Evolutionary conservation across 2,113 vertebrate genomes (phyloP).

Genomic region (Pelusios castaneus): DNA sequence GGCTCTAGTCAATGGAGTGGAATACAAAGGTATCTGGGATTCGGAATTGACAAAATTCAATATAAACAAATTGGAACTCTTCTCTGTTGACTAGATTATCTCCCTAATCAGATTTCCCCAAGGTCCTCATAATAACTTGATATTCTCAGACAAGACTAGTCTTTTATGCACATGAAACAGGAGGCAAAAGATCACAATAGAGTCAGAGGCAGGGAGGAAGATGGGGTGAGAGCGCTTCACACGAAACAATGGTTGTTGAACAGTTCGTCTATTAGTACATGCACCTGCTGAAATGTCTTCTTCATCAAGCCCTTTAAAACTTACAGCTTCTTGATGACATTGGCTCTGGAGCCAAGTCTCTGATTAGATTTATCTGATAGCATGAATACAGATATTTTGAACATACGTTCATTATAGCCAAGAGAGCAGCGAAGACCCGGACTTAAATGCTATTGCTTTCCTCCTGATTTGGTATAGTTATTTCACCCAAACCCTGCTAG

Average conservation of each 20-base stretch:
- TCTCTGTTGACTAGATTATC: conserved; percentile 70
- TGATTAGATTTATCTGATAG: not conserved
- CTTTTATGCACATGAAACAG: conserved; percentile 61
- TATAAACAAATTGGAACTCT: conserved; percentile 75
- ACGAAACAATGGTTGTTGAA: not conserved
- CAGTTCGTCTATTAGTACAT: not conserved
- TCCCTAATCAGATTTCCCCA: conserved; percentile 75
- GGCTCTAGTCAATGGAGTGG: conserved; percentile 71
- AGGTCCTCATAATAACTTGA: conserved; percentile 71
- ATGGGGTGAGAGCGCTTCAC: not conserved
- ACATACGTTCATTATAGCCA: not conserved
- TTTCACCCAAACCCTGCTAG: not conserved
- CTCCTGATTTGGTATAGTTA: not conserved
- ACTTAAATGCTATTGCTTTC: not conserved
- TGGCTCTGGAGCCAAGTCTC: not conserved
- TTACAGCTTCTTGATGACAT: not conserved
- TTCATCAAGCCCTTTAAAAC: not conserved
- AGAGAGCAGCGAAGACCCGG: not conserved
- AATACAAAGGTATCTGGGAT: conserved; percentile 72
- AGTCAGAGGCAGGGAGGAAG: not conserved
- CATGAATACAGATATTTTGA: not conserved
- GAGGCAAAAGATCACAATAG: conserved; percentile 52
- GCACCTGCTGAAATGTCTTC: not conserved
- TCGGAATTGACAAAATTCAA: conserved; percentile 71
- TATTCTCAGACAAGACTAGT: conserved; percentile 59